Evolutionary conservation across 1,140 invertebrate genomes (phyloP), one percentile per base, ranked within the genome.

Genomic region (Lysiphlebus fabarum): DNA sequence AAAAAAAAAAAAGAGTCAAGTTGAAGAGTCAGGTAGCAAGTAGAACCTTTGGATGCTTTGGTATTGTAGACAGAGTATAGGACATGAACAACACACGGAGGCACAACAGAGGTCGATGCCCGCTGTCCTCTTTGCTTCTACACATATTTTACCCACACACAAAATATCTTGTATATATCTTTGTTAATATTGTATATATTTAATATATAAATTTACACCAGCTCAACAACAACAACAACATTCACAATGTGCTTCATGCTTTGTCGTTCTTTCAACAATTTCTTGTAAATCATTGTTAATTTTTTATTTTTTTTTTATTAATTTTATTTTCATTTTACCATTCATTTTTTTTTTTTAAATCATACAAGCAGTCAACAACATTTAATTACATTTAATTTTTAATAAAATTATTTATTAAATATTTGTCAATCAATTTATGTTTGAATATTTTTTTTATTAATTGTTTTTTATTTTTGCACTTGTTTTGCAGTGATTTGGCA

Each of bases 401-500:
- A 33, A 26, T 26, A 14, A 8, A 12, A 38, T 51, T 34, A 36
- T 12, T 36, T n/a, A 51, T 51, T 36, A 38, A 37, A 51, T 51
- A 26, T 4, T 26, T 26, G 17, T 26, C 17, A 36, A 53, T 38
- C 34, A 53, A n/a, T 12, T 12, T 14, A 11, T 11, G 48, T 26
- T 17, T 17, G 4, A 34, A 9, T 10, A 56, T 34, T 44, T 47
- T 12, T 26, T 44, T 9, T 11, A 53, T 56, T 34, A 55, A 58
- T 44, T 17, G 48, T 42, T 50, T 14, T 58, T 60, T 41, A 14
- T 57, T 63, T 67, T 58, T 54, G 17, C 17, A 26, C 17, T 26
- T 65, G 60, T 63, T 40, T 78, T 81, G 5, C 73, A 86, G 84
- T 8, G 77, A 82, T 64, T 68, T 86, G 56, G 80, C 78, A 59